Evolutionary conservation across 2,888 invertebrate genomes (phyloP), one percentile per base, ranked within the genome.

Genomic region (Apamea monoglypha): DNA sequence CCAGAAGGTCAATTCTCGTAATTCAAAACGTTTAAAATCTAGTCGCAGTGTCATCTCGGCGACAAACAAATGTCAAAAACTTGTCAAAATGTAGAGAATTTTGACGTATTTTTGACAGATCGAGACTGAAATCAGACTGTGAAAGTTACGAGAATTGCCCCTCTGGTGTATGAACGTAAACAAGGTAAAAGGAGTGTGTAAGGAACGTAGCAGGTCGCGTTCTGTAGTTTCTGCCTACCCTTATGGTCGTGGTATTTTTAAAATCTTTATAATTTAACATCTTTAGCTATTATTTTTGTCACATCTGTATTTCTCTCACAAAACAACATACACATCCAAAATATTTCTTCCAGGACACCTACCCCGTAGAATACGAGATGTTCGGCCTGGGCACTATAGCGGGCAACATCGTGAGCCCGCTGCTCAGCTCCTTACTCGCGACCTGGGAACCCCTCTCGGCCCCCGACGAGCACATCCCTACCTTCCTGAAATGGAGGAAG

Each of bases 331-430:
- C 8, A 63, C 18, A 63, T 1, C 18, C 3, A 32, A 63, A 63
- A 21, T 12, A 25, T 25, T 64, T 21, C 21, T 69, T 70, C 63
- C 25, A 97, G 97, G 94, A 93, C 32, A 80, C 91, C 0, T 93
- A 92, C 84, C 95, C 96, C 0, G 79, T 93, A 5, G 99, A 99
- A 91, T 99, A 99, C 94, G 98, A 98, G 87, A 97, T 98, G 92
- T 99, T 99, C 91, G 98, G 98, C 50, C 95, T 99, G 53, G 98
- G 98, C 2, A 98, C 98, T 76, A 97, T 99, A 68, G 99, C 99
- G 0, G 98, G 98, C 14, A 98, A 98, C 83, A 97, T 99, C 1
- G 98, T 99, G 2, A 98, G 98, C 16, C 99, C 99, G 0, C 96
- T 99, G 80, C 95, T 99, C 56, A 98, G 98, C 88, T 97, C 98